These are phyloP conservation scores for Stenodema calcarata DNA, from an alignment of 2,888 invertebrate genomes.

Conservation along the genomic window DNA sequence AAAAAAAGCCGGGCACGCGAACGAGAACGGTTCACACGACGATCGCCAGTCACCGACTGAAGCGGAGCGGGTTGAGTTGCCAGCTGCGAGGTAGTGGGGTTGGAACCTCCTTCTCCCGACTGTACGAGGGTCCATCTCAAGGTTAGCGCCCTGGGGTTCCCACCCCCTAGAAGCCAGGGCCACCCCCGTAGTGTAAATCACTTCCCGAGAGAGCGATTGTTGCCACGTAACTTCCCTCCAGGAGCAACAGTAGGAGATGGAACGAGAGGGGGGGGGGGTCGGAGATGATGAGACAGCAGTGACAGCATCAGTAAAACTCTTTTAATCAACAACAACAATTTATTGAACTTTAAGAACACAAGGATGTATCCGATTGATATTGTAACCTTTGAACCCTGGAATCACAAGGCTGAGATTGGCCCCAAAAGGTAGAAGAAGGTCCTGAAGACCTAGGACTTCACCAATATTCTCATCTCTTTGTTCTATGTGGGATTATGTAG, in stretches of 20 bases:
- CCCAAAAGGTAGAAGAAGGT: too few relatives aligned
- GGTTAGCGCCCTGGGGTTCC: constrained; percentile 15
- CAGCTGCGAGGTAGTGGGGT: constrained; percentile 2
- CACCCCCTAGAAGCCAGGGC: not conserved
- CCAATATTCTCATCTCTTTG: too few relatives aligned
- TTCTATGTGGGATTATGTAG: too few relatives aligned
- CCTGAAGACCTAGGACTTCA: too few relatives aligned
- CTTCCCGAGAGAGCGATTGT: constrained; percentile 11
- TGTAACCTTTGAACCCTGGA: too few relatives aligned
- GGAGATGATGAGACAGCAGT: not conserved
- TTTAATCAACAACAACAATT: too few relatives aligned
- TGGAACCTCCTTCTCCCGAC: not conserved
- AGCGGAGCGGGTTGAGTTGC: constrained; percentile 19
- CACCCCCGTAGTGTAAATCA: constrained; percentile 25
- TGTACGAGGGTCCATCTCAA: constrained; percentile 30
- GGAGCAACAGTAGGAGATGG: too few relatives aligned
- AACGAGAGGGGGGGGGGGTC: not conserved
- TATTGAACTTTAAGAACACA: too few relatives aligned
- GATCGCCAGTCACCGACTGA: constrained; percentile 45
- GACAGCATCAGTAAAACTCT: not conserved
- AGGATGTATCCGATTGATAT: too few relatives aligned
- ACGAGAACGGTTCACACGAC: constrained; percentile 15
- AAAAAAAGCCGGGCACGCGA: constrained; percentile 1
- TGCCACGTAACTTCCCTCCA: constrained; percentile 1
- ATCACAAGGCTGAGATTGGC: too few relatives aligned